Evolutionary conservation across 2,888 invertebrate species (phyloP).

Genomic region (Dolichopus griseipennis): DNA sequence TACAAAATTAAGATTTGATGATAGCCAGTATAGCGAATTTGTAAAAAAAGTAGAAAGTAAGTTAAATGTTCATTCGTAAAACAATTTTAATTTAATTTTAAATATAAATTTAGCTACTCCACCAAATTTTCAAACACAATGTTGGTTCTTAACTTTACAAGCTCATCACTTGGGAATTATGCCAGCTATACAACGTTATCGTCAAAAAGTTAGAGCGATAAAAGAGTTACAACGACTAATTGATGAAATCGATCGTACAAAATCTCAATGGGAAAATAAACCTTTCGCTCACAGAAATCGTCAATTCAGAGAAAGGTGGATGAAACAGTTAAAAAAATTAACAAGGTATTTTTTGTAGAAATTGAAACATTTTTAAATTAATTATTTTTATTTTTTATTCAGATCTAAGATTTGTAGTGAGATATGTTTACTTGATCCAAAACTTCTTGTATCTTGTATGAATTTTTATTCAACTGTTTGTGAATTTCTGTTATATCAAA

Average conservation of each 20-base stretch:
- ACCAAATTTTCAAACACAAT: constrained; percentile 89
- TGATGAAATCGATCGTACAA: constrained; percentile 72
- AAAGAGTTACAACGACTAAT: constrained; percentile 80
- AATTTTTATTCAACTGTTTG: constrained; percentile 83
- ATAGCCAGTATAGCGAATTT: constrained; percentile 61
- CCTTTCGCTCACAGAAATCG: constrained; percentile 70
- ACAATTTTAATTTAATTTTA: constrained; percentile 7
- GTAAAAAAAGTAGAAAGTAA: constrained; percentile 4
- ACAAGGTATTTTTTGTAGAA: constrained; percentile 49
- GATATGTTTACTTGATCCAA: constrained; percentile 77
- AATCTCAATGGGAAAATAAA: constrained; percentile 72
- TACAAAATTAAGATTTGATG: constrained; percentile 73
- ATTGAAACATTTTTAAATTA: not conserved
- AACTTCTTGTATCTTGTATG: constrained; percentile 69
- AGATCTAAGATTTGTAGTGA: constrained; percentile 90
- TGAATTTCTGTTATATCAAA: constrained; percentile 61
- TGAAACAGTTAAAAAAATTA: constrained; percentile 70
- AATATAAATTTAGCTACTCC: constrained; percentile 13
- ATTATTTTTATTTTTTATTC: not conserved
- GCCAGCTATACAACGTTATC: constrained; percentile 79
- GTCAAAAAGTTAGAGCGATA: constrained; percentile 55
- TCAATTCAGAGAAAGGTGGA: constrained; percentile 77
- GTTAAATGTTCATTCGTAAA: not conserved
- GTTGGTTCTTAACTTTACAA: constrained; percentile 93
- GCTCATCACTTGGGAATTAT: constrained; percentile 87